phyloP scores from a whole-genome alignment of 2,888 invertebrate species.

The Stenoptilia bipunctidactyla region DNA sequence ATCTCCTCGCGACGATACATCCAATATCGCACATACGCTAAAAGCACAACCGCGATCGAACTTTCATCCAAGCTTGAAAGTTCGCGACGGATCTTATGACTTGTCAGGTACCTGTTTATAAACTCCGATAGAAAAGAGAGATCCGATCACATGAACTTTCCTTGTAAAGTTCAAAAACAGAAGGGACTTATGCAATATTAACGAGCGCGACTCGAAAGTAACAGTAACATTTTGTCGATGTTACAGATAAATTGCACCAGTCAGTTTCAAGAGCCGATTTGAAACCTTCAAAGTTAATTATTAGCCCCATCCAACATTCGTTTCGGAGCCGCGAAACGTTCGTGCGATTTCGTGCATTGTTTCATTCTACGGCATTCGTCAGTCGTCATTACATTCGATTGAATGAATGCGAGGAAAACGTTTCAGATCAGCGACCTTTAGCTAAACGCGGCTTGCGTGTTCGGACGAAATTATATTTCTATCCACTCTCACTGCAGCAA shows the following conservation, averaged over 20 bases:
- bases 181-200: too few species aligned
- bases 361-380: not conserved
- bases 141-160: not conserved
- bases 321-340: not conserved
- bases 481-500: slow-evolving; percentile 52
- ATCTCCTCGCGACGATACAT: not conserved
- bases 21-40: not conserved
- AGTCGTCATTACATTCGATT: not conserved
- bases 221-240: too few species aligned
- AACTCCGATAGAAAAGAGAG: not conserved
- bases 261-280: not conserved
- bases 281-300: too few species aligned
- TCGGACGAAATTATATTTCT: slow-evolving; percentile 53
- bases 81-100: slow-evolving; percentile 23
- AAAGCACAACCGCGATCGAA: slow-evolving; percentile 22
- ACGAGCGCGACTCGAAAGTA: too few species aligned
- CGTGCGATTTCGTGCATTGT: not conserved
- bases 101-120: slow-evolving; percentile 8
- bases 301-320: too few species aligned
- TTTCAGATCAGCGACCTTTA: slow-evolving; percentile 43
- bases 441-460: slow-evolving; percentile 39
- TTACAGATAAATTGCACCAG: not conserved
- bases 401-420: not conserved
- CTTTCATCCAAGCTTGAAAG: slow-evolving; percentile 41
- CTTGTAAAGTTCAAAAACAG: too few species aligned